Evolutionary conservation across 2,113 vertebrate species (phyloP), one percentile per base, ranked within the genome.

Genomic region (Entomyzon cyanotis): DNA sequence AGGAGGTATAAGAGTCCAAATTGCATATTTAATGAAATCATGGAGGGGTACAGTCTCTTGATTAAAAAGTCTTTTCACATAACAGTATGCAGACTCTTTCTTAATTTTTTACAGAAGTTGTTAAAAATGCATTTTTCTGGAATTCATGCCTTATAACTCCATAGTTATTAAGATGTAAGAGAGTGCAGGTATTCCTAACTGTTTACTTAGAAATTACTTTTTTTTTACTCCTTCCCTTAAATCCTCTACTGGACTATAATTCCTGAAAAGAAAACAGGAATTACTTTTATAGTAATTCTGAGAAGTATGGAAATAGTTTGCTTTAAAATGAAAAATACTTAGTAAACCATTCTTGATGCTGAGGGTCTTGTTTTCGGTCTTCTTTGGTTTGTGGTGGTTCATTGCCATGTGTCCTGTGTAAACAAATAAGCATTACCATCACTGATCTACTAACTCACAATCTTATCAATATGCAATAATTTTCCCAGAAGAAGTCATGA

Each of bases 281-380:
- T 39, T 24, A 56, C 50, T 93, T 80, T 70, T 76, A 22, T 46
- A 37, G 35, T 73, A 74, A 39, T 42, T 84, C 24, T 86, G 33
- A 81, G 47, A 68, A 87, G 23, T 78, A 44, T 16, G 17, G 65
- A 89, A 84, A 87, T 58, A 12, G 13, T 70, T 64, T 69, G 8
- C 17, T 86, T 96, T 87, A 99, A 97, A 99, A 99, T 86, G 99
- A 99, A 97, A 99, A 99, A 96, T 99, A 99, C 93, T 99, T 99
- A 65, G 99, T 99, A 96, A 99, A 99, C 99, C 99, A 99, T 96
- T 99, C 99, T 94, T 99, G 99, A 87, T 98, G 98, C 31, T 98
- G 97, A 73, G 97, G 93, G 68, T 98, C 97, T 95, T 97, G 98
- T 7, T 97, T 99, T 95, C 98, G 98, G 30, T 94, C 97, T 39